These are phyloP conservation scores for Rhinatrema bivittatum DNA, from an alignment of 2,797 vertebrate species.

Conservation along the genomic window DNA sequence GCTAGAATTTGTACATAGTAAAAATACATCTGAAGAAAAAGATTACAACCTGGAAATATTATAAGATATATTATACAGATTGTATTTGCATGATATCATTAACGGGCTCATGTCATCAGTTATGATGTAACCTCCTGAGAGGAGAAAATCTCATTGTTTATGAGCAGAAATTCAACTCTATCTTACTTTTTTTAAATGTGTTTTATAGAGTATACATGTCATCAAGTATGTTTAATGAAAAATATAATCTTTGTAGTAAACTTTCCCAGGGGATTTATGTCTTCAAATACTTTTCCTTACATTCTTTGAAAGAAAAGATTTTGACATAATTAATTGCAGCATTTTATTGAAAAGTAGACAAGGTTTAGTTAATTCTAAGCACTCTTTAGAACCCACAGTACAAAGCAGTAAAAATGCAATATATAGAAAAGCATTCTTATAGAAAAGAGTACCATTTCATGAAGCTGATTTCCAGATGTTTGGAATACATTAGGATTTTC, in stretches of 20 bases:
- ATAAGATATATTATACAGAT: not conserved
- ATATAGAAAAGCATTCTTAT: constrained; percentile 43
- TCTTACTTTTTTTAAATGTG: no score
- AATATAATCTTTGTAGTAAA: no score
- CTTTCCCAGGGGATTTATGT: no score
- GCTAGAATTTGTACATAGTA: not conserved
- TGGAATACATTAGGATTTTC: constrained; percentile 58
- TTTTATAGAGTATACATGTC: no score
- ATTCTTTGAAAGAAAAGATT: no score
- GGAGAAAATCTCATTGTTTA: constrained; percentile 20
- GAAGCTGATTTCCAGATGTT: constrained; percentile 58
- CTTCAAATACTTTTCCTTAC: no score
- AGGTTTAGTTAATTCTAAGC: constrained; percentile 43
- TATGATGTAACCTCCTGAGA: constrained; percentile 9
- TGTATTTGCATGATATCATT: constrained; percentile 4
- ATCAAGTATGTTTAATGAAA: no score
- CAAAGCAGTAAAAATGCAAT: constrained; percentile 37
- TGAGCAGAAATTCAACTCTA: constrained; percentile 16
- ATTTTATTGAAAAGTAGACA: constrained; percentile 35
- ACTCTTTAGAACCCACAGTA: constrained; percentile 35
- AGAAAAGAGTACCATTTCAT: constrained; percentile 37
- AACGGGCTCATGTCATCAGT: constrained; percentile 8
- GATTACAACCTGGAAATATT: not conserved
- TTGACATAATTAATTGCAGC: constrained; percentile 35
- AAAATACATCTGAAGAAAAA: not conserved